phyloP scores from a whole-genome alignment of 2,113 vertebrate species.

The Oxyura jamaicensis region DNA sequence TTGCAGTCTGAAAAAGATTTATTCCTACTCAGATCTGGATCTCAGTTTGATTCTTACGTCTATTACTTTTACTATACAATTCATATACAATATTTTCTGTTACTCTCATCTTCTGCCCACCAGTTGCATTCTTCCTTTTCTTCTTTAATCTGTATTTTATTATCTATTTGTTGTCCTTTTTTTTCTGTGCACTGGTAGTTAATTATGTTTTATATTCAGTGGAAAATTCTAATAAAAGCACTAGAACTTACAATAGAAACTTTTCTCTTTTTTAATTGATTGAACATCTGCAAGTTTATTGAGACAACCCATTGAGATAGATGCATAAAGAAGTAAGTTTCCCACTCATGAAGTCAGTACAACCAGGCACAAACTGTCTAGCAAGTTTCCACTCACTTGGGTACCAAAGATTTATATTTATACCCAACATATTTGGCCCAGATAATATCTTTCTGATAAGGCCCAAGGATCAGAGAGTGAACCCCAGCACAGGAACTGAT shows the following conservation, averaged over 20 bases:
- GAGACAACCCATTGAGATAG: conserved; percentile 61
- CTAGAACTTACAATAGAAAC: conserved; percentile 20
- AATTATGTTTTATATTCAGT: conserved; percentile 4
- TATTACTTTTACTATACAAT: background rate
- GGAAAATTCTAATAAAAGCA: conserved; percentile 68
- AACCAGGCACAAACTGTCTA: conserved; percentile 14
- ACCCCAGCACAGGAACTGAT: background rate
- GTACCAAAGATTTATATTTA: conserved; percentile 41
- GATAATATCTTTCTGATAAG: conserved; percentile 17
- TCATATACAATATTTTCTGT: background rate
- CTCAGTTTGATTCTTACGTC: background rate
- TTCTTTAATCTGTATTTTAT: background rate
- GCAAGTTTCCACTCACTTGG: conserved; percentile 34
- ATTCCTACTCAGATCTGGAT: background rate
- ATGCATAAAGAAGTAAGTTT: conserved; percentile 61
- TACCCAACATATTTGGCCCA: background rate
- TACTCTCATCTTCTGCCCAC: background rate
- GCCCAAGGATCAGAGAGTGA: background rate
- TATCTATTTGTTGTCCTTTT: background rate
- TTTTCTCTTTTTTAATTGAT: conserved; percentile 29
- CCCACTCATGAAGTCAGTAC: conserved; percentile 6
- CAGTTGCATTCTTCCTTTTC: background rate
- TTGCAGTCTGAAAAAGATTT: background rate
- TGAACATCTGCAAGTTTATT: conserved; percentile 70
- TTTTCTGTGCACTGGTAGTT: background rate